phyloP scores from a whole-genome alignment of 2,888 invertebrate species.

The Athalia rosae region DNA sequence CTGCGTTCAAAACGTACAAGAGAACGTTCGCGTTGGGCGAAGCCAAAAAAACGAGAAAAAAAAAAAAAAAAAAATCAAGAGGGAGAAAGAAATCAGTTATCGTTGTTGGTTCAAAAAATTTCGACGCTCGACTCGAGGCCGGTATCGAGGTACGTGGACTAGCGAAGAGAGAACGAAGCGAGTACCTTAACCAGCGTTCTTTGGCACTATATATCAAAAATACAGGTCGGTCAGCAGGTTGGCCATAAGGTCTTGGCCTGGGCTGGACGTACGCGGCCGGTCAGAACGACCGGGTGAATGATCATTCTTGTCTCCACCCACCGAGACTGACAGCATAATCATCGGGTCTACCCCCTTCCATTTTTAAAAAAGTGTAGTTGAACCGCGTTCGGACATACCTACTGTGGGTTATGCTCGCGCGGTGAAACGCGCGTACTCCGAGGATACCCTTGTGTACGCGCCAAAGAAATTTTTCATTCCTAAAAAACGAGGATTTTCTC shows the following conservation, averaged over 20 bases:
- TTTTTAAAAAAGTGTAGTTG: conserved; percentile 48
- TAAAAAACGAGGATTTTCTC: too few relatives aligned
- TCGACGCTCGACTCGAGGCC: not conserved
- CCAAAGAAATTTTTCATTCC: too few relatives aligned
- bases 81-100: too few relatives aligned
- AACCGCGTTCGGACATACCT: too few relatives aligned
- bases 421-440: conserved; percentile 69
- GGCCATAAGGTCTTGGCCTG: conserved; percentile 10
- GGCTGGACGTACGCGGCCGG: conserved; percentile 24
- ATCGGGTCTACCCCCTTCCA: conserved; percentile 69
- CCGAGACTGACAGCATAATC: conserved; percentile 72
- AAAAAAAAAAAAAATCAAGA: too few relatives aligned
- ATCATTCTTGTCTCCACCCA: conserved; percentile 71
- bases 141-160: conserved; percentile 10
- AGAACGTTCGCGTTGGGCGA: too few relatives aligned
- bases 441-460: conserved; percentile 68
- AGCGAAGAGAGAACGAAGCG: not conserved
- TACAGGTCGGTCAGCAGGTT: conserved; percentile 19
- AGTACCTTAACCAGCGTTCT: conserved; percentile 25
- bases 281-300: conserved; percentile 64
- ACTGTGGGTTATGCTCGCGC: conserved; percentile 52
- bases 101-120: too few relatives aligned
- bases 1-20: too few relatives aligned
- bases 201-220: conserved; percentile 39
- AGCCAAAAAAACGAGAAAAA: not conserved